Conservation (phyloP, 2,888 invertebrate species). For the Sarcophaga rosellei region DNA sequence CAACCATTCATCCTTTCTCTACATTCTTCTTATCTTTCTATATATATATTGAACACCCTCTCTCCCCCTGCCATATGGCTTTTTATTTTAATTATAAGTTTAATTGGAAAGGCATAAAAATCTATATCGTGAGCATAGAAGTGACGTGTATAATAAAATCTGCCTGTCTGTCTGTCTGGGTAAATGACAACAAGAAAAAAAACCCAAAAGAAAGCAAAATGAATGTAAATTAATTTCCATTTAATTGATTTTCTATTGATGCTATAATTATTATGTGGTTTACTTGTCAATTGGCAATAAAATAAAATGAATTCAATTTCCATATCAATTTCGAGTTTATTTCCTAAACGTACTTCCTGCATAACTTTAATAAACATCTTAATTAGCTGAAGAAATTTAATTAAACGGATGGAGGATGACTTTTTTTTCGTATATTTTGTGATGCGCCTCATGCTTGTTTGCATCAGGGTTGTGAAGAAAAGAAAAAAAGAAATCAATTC, state of each 20-base stretch:
- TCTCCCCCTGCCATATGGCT: not conserved
- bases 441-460: no score
- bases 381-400: slow-evolving; percentile 38
- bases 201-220: not conserved
- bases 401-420: not conserved
- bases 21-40: no score
- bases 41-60: no score
- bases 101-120: not conserved
- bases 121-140: not conserved
- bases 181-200: not conserved
- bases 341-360: slow-evolving; percentile 9
- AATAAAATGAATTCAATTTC: not conserved
- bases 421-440: no score
- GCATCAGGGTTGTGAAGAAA: no score
- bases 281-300: slow-evolving; percentile 56
- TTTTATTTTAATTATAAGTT: not conserved
- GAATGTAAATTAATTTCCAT: slow-evolving; percentile 55
- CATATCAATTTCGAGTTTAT: slow-evolving; percentile 29
- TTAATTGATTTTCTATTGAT: slow-evolving; percentile 58
- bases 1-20: not conserved
- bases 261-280: slow-evolving; percentile 62
- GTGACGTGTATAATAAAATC: not conserved
- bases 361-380: slow-evolving; percentile 40
- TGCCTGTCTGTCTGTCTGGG: not conserved
- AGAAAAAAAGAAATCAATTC: no score